Conservation (phyloP, 2,888 invertebrate genomes). For the Tenthredo scrophulariae region DNA sequence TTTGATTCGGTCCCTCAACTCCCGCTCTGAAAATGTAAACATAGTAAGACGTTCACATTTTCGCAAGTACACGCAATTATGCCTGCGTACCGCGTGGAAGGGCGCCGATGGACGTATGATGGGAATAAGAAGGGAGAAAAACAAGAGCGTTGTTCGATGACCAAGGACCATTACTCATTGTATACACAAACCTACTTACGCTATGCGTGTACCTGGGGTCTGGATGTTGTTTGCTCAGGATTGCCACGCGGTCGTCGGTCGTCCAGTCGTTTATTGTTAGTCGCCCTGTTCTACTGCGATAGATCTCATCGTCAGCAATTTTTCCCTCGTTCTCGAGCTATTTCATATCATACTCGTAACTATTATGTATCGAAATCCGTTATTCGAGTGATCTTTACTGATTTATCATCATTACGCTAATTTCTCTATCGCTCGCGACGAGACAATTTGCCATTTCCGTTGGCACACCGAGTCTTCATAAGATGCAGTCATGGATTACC, state of each 20-base stretch:
- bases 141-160: not conserved
- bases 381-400: not conserved
- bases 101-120: not conserved
- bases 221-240: conserved; percentile 5
- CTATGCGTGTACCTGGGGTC: not conserved
- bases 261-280: not conserved
- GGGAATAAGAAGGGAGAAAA: not conserved
- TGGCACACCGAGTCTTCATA: not conserved
- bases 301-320: not conserved
- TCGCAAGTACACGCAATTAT: not conserved
- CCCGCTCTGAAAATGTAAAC: not conserved
- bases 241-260: not conserved
- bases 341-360: not conserved
- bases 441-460: not conserved
- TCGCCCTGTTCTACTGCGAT: not conserved
- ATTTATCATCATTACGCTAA: not conserved
- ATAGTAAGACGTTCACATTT: not conserved
- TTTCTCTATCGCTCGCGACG: not conserved
- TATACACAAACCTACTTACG: not conserved
- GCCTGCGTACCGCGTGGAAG: not conserved
- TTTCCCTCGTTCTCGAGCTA: not conserved
- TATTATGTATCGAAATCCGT: not conserved
- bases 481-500: conserved; percentile 69
- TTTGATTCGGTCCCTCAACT: not conserved
- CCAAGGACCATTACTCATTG: not conserved